Evolutionary conservation across 2,113 vertebrate species (phyloP).

Genomic region (Sterrhoptilus dennistouni): DNA sequence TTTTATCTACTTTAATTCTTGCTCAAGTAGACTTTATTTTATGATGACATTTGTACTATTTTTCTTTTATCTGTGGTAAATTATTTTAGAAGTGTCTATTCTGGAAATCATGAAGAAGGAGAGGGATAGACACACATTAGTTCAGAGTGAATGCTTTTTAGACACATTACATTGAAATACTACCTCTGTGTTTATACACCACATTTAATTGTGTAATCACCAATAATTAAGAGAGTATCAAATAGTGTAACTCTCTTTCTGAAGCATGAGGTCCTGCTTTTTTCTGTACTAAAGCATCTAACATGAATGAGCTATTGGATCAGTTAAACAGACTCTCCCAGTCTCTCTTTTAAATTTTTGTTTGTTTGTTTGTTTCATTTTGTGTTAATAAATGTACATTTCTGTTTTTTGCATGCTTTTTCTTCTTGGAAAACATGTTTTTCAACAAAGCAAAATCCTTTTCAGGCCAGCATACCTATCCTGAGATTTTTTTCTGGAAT

Average conservation of each 20-base stretch:
- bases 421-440: neutral
- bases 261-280: neutral
- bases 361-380: neutral
- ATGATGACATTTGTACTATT: neutral
- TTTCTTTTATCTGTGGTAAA: neutral
- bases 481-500: neutral
- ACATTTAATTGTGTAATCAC: fast-evolving
- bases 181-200: neutral
- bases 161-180: neutral
- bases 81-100: neutral
- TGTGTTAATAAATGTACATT: neutral
- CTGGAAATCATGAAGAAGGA: neutral
- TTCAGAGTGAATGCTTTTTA: neutral
- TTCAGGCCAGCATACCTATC: neutral
- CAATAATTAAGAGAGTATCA: neutral
- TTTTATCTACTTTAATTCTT: neutral
- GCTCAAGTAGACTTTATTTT: neutral
- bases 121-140: neutral
- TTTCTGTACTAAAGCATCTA: neutral
- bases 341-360: neutral
- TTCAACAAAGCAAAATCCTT: neutral
- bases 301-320: neutral
- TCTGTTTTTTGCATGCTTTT: neutral
- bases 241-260: neutral
- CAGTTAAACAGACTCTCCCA: neutral